Evolutionary conservation across 53 echinoderm and acorn worm genomes (phyloP).

Genomic region (Hippasteria phrygiana): DNA sequence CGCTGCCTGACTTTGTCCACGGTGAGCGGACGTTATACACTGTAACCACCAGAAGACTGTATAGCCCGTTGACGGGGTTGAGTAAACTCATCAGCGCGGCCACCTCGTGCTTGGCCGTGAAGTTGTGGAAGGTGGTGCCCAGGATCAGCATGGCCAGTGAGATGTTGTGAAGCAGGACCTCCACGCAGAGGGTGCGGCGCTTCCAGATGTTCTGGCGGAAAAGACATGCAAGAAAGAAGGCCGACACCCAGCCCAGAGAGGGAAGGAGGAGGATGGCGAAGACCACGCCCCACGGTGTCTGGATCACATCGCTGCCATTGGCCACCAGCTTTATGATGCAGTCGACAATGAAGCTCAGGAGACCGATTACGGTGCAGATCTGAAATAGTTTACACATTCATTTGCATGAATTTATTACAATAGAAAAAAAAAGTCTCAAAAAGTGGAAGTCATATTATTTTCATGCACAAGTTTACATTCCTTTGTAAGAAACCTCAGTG

Average conservation of each 20-base stretch:
- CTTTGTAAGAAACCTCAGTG: too few relatives aligned
- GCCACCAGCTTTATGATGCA: constrained; percentile 28
- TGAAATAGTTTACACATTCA: not conserved
- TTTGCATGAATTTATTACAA: not conserved
- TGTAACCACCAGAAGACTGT: constrained; percentile 3
- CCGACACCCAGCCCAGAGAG: constrained; percentile 11
- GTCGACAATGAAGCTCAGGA: constrained; percentile 32
- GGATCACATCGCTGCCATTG: not conserved
- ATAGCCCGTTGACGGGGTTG: not conserved
- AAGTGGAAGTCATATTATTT: too few relatives aligned
- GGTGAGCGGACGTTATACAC: constrained; percentile 4
- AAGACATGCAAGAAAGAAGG: constrained; percentile 33
- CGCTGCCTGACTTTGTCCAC: constrained; percentile 11
- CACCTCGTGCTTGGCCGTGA: not conserved
- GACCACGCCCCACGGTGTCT: not conserved
- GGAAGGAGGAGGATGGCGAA: constrained; percentile 13
- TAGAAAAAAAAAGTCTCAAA: not conserved
- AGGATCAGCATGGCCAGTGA: constrained; percentile 29
- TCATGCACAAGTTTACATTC: too few relatives aligned
- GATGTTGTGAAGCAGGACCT: constrained; percentile 44
- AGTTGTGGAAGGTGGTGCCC: constrained; percentile 28
- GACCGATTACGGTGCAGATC: constrained; percentile 29
- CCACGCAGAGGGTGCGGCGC: constrained; percentile 40
- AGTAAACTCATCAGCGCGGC: not conserved
- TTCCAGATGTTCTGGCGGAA: constrained; percentile 42